Evolutionary conservation across 1,140 invertebrate species (phyloP), one percentile per base, ranked within the genome.

Genomic region (Argopecten irradians): DNA sequence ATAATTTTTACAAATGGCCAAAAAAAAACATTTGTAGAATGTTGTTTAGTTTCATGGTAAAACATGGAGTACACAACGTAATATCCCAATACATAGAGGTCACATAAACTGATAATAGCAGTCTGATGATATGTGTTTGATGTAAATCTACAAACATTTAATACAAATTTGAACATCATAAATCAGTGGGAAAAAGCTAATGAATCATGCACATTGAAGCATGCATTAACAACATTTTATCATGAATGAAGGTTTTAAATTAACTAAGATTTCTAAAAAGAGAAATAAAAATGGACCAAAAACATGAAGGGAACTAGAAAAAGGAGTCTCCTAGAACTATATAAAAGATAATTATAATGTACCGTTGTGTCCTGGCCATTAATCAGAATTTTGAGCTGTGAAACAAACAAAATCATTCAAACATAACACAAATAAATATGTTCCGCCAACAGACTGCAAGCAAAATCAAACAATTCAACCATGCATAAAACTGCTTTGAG

Each of bases 301-400:
- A 46, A n/a, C 55, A 71, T n/a, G 55, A 71, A 71, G 55, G n/a
- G 55, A 71, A 71, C 55, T 8, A 71, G 55, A 71, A 71, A 71
- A 71, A 2, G 7, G 55, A 71, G 55, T 28, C 22, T 71, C n/a
- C 55, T 71, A 71, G 14, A 55, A 55, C 43, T 8, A 22, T 55
- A 22, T 55, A 55, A 55, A 22, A 2, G 55, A 71, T 71, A n/a
- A n/a, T n/a, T n/a, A n/a, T n/a, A n/a, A 28, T 71, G 55, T 71
- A 71, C 55, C 55, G 55, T 71, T 1, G 55, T 71, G 22, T 71
- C 55, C 22, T 71, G 55, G 55, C 55, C 55, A 71, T 71, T 71
- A 16, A 71, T 28, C 55, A 71, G 55, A 28, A 71, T 71, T 71
- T 71, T 71, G 55, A 71, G 55, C 55, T 71, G 55, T 71, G 55